Conservation (phyloP, 2,888 invertebrate genomes). For the Mylabris sibirica region DNA sequence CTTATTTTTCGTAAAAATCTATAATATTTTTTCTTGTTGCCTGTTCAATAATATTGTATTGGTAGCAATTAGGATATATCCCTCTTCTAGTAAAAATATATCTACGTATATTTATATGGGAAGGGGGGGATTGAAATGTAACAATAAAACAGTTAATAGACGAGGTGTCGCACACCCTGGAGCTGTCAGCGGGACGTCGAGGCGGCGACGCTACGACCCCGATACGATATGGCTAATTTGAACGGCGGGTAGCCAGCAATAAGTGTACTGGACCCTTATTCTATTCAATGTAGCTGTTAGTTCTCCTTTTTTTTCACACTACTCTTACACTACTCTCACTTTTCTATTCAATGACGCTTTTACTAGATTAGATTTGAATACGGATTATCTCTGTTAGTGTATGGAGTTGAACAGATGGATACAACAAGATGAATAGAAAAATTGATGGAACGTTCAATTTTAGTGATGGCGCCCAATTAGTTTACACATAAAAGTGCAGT, state of each 20-base stretch:
- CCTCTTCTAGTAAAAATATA: constrained; percentile 23
- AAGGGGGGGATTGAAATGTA: constrained; percentile 58
- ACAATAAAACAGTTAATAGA: constrained; percentile 64
- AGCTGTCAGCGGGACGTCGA: constrained; percentile 56
- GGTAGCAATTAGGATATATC: constrained; percentile 7
- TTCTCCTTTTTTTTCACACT: constrained; percentile 52
- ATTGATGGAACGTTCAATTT: not conserved
- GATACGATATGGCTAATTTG: constrained; percentile 62
- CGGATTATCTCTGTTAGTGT: constrained; percentile 35
- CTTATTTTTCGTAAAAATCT: constrained; percentile 16
- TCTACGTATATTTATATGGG: constrained; percentile 34
- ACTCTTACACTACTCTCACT: constrained; percentile 51
- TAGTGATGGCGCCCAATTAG: not conserved
- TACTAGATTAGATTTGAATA: constrained; percentile 58
- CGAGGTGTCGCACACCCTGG: constrained; percentile 61
- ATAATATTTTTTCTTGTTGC: not conserved
- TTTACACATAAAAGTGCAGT: too few relatives aligned
- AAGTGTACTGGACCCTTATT: constrained; percentile 56
- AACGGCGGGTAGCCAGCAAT: constrained; percentile 61
- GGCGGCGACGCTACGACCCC: constrained; percentile 46
- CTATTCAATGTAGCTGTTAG: constrained; percentile 37
- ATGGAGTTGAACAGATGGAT: constrained; percentile 11
- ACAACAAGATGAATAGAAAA: not conserved
- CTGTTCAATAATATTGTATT: not conserved
- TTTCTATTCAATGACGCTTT: constrained; percentile 9